Evolutionary conservation across 1,140 invertebrate species (phyloP), one percentile per base, ranked within the genome.

Genomic region (Drosophila nannoptera): DNA sequence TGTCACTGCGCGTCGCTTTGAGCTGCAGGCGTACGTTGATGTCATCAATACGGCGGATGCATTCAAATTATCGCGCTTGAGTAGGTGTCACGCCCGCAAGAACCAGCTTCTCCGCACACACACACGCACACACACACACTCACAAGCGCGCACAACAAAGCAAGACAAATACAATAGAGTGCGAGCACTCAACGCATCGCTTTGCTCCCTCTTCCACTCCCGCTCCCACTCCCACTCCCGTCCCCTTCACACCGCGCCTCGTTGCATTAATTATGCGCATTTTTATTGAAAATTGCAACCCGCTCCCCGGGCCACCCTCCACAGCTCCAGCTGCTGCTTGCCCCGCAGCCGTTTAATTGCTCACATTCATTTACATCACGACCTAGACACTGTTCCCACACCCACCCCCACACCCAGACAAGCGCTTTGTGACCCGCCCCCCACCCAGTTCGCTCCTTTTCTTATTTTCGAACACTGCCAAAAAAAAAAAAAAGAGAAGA

Each of bases 21-120:
- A 97, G 89, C 91, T 97, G 45, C 94, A 95, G 87, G 94, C 95
- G n/a, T 96, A 93, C 87, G 95, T 96, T 36, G 95, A 97, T 90
- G 93, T 97, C 82, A 97, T 97, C 89, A 96, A 97, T 90, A 97
- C 95, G 32, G 95, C 95, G 33, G 96, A 97, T 90, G 95, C 96
- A 64, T 97, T 96, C 90, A 97, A 97, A 90, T 92, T 97, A 40
- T 96, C 96, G 36, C 92, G 95, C 90, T 92, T 97, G 52, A 96
- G 96, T 97, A 91, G 95, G 95, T 95, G 89, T 68, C 42, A 56
- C 42, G 53, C 53, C 53, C 38, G 22, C 22, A 22, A 22, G 3
- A 22, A 22, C 22, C 22, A 22, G 22, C 22, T 22, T 22, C 22
- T 22, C 7, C 8, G 0, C 32, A 49, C 16, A 14, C 11, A 14